A percentile compares a stretch with the other conserved stretches of the same genome.
These are phyloP conservation scores for Saccostrea echinata DNA, from an alignment of 1,140 invertebrate genomes.

Conservation along the genomic window DNA sequence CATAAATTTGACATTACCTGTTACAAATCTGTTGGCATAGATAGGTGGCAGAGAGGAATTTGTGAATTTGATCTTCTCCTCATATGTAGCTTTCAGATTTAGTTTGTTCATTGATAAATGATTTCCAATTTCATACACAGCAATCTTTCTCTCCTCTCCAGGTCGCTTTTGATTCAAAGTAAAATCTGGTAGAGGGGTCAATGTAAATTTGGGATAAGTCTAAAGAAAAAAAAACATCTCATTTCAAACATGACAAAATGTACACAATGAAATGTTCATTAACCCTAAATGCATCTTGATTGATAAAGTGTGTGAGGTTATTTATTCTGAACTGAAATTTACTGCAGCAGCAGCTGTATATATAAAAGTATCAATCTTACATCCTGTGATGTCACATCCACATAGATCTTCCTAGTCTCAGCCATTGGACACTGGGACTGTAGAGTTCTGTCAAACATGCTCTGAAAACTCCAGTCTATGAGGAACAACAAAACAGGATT, in stretches of 20 bases:
- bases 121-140: slow-evolving; percentile 72
- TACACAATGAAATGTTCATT: not conserved
- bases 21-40: slow-evolving; percentile 89
- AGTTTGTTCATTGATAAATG: slow-evolving; percentile 75
- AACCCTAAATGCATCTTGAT: too few relatives aligned
- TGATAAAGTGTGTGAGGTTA: too few relatives aligned
- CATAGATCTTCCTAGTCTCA: slow-evolving; percentile 88
- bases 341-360: not conserved
- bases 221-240: not conserved
- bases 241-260: not conserved
- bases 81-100: slow-evolving; percentile 85
- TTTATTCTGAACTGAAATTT: too few relatives aligned
- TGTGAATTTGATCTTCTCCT: slow-evolving; percentile 79
- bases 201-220: not conserved
- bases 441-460: slow-evolving; percentile 91
- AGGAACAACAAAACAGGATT: not conserved
- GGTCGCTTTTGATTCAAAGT: slow-evolving; percentile 76
- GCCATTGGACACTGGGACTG: slow-evolving; percentile 90
- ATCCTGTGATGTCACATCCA: slow-evolving; percentile 85
- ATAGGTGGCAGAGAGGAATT: slow-evolving; percentile 86
- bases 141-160: slow-evolving; percentile 81
- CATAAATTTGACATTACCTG: slow-evolving; percentile 81
- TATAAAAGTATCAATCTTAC: slow-evolving; percentile 26
- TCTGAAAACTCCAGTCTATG: slow-evolving; percentile 90
- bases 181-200: slow-evolving; percentile 15